Evolutionary conservation across 2,113 vertebrate species (phyloP), one percentile per base, ranked within the genome.

Genomic region (Erinaceus europaeus): DNA sequence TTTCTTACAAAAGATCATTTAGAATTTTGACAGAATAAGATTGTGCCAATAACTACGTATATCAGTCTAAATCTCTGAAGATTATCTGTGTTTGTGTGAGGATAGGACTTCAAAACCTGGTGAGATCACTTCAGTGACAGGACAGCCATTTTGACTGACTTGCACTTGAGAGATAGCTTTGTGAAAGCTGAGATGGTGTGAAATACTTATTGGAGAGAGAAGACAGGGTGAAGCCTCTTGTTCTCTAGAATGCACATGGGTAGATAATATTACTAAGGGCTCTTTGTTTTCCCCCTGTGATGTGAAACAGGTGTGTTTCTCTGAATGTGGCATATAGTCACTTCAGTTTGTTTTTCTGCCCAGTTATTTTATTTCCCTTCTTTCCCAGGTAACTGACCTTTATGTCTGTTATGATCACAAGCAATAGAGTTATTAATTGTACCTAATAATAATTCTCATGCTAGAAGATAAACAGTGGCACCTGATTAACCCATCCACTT

Each of bases 11-110:
- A 75, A 10, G 64, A 23, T 80, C 27, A 18, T 6, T 38, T 73
- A 7, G 7, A 8, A 46, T 77, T 38, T 18, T 6, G 2, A 42
- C n/a, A 71, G 57, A 73, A n/a, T 32, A 29, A 21, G 44, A 25
- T 2, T 17, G 4, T 42, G 1, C 74, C 17, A 44, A 32, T 44
- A 46, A 20, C 32, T 32, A 4, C 0, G 1, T 52, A 9, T 3
- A 27, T 8, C 13, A 12, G 67, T 67, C 32, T n/a, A 18, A 6
- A 38, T 61, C 38, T 42, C 27, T 46, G 23, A 42, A 53, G 29
- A 55, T 48, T 27, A 83, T 68, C 23, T 72, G 32, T 29, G 85
- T 76, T 13, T 17, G 20, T 85, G 25, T 42, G 38, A 57, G 55
- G 18, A 69, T 14, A 81, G 18, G 23, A 69, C 38, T 17, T 78